Base-by-base conservation (phyloP, 1,140 invertebrate genomes). In the Saccostrea echinata region DNA sequence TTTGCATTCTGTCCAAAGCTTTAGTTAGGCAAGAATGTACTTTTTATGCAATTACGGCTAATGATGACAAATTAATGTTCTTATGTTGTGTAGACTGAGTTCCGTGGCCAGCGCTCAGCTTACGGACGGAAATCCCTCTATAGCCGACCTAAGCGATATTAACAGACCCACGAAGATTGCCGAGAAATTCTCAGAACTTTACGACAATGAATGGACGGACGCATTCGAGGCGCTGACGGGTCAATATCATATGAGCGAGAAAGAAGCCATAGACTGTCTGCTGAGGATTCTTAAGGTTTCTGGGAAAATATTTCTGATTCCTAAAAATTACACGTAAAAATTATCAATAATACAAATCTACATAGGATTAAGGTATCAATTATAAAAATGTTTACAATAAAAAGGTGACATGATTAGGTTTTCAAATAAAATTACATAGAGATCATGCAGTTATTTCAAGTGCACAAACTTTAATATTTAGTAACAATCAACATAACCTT, bases 141-240 rank as follows among this genome's bases (percentile, higher is more conserved):
- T 83, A 4, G 12, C 81, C 16, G 80, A 87, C 55, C 24, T 87
- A 6, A 83, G 80, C n/a, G 86, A 87, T 55, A 27, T 68, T 18
- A 82, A 61, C 30, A 57, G 86, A 24, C 86, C 86, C 24, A 83
- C 86, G 55, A 87, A 83, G 81, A 30, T 87, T 11, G 86, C 86
- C 12, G 86, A 87, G 33, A 82, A 61, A 52, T 87, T 87, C 81
- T 33, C 86, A 13, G 51, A 80, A 55, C 43, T 87, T 27, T 87
- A 87, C 53, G 80, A 87, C 55, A 82, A 87, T 51, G 86, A 87
- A 83, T 87, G 86, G 86, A 87, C 80, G 27, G 81, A 83, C 8
- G 80, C 86, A 9, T 83, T 61, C 57, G 86, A 87, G 33, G 81
- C 80, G 12, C 33, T 87, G 27, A 87, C 55, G 52, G 43, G 52